Evolutionary conservation across 2,888 invertebrate species (phyloP), one percentile per base, ranked within the genome.

Genomic region (Orgyia antiqua): DNA sequence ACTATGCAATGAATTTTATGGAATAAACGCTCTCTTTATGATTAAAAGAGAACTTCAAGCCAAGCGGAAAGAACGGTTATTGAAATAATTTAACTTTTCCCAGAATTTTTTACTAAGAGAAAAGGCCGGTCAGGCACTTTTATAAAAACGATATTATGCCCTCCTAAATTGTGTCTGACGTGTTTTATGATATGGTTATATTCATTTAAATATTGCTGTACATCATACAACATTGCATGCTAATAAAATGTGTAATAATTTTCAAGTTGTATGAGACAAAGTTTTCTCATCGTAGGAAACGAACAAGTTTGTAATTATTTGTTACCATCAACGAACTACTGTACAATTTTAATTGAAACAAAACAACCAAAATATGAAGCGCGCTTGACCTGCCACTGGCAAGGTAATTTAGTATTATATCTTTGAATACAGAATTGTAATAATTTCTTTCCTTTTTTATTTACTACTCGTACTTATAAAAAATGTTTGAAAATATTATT

Each of bases 301-400:
- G 63, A 70, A 68, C 68, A 60, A 73, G 67, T 72, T 68, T 59
- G 58, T 77, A 73, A 79, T 78, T 78, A 75, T 78, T 76, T 76
- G 72, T 71, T 68, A 60, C 51, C 60, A 58, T 50, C 64, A 52
- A 54, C 62, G 54, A 63, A 60, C 61, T 55, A 57, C 55, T 51
- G 51, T 58, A 52, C 59, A 52, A 65, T 71, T 75, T 71, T 74
- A 76, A 78, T 74, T 75, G 66, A 73, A 76, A 74, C 64, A 67
- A 67, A 75, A 71, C 68, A 68, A 71, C 58, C 58, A 53, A 63
- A 71, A 69, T 65, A 59, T 58, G 48, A 61, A 65, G 59, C 53
- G 45, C 42, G 53, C 65, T 73, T 70, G 68, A 73, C 70, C 72
- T 55, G 56, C 51, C 55, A 60, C 56, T 55, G 6, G 61, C 57